Evolutionary conservation across 2,888 invertebrate genomes (phyloP).

Genomic region (Aspidiotus rigidus): DNA sequence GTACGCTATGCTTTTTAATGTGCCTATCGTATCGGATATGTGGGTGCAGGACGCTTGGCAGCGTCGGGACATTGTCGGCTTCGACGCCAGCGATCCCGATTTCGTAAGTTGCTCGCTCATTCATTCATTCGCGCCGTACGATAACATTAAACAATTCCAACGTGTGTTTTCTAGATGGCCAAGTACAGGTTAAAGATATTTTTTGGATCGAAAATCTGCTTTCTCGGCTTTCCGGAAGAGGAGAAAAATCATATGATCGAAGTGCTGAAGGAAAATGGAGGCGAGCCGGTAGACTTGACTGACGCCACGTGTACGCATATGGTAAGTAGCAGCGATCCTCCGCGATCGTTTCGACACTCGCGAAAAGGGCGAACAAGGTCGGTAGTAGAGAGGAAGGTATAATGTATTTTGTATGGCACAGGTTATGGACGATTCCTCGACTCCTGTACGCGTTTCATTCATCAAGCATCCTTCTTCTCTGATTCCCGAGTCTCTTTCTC

Average conservation of each 20-base stretch:
- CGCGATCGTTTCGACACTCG: background rate
- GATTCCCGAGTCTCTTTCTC: no score
- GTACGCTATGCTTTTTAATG: conserved; percentile 80
- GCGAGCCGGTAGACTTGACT: conserved; percentile 60
- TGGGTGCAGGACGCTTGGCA: conserved; percentile 88
- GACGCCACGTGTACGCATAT: conserved; percentile 84
- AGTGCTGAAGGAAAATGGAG: conserved; percentile 75
- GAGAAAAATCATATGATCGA: conserved; percentile 88
- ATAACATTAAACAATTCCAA: background rate
- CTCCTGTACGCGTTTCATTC: background rate
- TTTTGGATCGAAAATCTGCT: conserved; percentile 74
- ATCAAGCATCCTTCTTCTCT: background rate
- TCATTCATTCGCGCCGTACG: background rate
- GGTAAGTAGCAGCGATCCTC: conserved; percentile 46
- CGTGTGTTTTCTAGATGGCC: conserved; percentile 29
- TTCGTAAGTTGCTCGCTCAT: conserved; percentile 31
- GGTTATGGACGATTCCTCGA: background rate
- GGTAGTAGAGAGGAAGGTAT: background rate
- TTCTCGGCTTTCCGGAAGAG: conserved; percentile 79
- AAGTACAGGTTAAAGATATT: conserved; percentile 75
- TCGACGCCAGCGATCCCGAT: conserved; percentile 60
- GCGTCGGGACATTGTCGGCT: conserved; percentile 57
- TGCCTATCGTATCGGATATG: conserved; percentile 74
- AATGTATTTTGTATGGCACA: background rate
- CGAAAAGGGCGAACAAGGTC: background rate